Evolutionary conservation across 2,888 invertebrate species (phyloP).

Genomic region (Netelia virgata): DNA sequence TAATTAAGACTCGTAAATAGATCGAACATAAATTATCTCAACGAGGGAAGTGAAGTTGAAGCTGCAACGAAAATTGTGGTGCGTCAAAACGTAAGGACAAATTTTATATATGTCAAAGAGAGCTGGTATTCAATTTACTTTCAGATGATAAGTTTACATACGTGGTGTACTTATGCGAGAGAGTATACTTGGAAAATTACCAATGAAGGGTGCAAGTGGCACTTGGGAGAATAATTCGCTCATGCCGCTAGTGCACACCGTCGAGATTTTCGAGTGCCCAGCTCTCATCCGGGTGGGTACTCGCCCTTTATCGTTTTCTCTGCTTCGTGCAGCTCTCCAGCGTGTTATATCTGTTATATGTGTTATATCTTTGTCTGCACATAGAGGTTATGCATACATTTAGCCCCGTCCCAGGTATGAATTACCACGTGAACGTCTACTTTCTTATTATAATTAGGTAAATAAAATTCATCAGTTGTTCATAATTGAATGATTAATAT

Average conservation of each 20-base stretch:
- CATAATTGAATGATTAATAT: background rate
- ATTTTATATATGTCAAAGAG: background rate
- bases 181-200: slow-evolving; percentile 57
- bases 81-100: background rate
- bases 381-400: background rate
- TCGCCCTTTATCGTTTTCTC: slow-evolving; percentile 8
- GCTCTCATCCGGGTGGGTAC: slow-evolving; percentile 4
- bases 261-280: slow-evolving; percentile 49
- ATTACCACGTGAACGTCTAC: too few relatives aligned
- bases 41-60: background rate
- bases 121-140: slow-evolving; percentile 5
- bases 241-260: slow-evolving; percentile 38
- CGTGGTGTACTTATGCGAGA: background rate
- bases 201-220: slow-evolving; percentile 59
- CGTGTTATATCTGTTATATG: background rate
- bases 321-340: background rate
- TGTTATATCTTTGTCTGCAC: background rate
- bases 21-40: background rate
- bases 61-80: background rate
- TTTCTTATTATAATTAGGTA: too few relatives aligned
- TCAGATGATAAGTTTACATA: background rate
- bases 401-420: background rate
- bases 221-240: slow-evolving; percentile 54
- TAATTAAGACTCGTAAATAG: background rate
- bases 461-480: background rate